Evolutionary conservation across 2,888 invertebrate genomes (phyloP).

Genomic region (Nesidiocoris tenuis): DNA sequence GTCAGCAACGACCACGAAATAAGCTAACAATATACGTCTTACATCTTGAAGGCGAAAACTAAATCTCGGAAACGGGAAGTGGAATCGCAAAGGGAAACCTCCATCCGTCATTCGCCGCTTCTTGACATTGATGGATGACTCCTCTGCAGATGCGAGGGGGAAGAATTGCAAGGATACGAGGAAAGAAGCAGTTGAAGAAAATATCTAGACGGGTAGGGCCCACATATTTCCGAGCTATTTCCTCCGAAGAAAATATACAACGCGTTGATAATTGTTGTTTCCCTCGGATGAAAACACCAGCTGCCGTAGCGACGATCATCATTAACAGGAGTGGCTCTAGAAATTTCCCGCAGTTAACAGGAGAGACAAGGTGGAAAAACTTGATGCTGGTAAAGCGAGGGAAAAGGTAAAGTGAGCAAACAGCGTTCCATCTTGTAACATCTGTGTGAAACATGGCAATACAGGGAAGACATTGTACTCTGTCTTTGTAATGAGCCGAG

Average conservation of each 20-base stretch:
- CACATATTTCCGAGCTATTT: not conserved
- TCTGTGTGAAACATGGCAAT: not conserved
- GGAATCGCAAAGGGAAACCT: too few species aligned
- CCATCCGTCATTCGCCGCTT: not conserved
- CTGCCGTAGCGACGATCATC: not conserved
- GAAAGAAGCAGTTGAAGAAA: not conserved
- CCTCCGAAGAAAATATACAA: not conserved
- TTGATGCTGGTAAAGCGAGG: not conserved
- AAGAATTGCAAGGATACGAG: not conserved
- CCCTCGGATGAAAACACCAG: not conserved
- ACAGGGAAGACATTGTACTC: not conserved
- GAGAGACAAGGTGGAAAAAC: constrained; percentile 2
- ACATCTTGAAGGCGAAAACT: too few species aligned
- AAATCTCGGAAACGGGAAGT: not conserved
- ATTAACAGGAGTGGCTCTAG: not conserved
- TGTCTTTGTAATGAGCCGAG: too few species aligned
- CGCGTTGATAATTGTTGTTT: constrained; percentile 2
- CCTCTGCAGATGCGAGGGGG: not conserved
- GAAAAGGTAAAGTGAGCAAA: not conserved
- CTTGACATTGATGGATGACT: not conserved
- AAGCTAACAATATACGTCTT: too few species aligned
- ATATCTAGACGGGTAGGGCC: not conserved
- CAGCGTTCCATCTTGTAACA: not conserved
- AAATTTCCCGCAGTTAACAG: not conserved
- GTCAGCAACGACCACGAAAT: too few species aligned